Percentiles rank a stretch among this genome's conserved stretches.
Conservation (phyloP, 2,797 vertebrate genomes). For the Carapus acus region DNA sequence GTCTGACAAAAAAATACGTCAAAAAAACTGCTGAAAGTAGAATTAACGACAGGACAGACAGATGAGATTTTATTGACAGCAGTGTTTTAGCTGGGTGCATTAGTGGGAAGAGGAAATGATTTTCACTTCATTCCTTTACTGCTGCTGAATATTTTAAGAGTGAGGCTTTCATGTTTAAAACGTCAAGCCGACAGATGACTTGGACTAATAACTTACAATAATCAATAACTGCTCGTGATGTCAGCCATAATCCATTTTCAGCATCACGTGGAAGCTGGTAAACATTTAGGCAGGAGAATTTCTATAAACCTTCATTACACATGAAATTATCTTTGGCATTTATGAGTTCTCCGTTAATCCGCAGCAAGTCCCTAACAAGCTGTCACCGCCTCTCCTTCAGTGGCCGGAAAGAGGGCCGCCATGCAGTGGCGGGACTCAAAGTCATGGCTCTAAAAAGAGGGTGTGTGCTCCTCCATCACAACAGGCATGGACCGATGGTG, state of each 20-base stretch:
- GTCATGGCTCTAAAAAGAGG: too few species aligned
- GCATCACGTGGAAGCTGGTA: neutral
- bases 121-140: conserved; percentile 51
- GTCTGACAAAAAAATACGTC: too few species aligned
- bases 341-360: neutral
- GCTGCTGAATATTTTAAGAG: conserved; percentile 54
- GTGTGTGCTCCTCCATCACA: too few species aligned
- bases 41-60: conserved; percentile 23
- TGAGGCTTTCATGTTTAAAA: conserved; percentile 48
- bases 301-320: conserved; percentile 9
- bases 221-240: conserved; percentile 37
- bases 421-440: too few species aligned
- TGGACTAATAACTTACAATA: conserved; percentile 34
- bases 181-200: neutral
- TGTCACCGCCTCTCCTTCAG: too few species aligned
- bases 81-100: conserved; percentile 23
- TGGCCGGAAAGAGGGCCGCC: too few species aligned
- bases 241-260: conserved; percentile 28
- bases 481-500: too few species aligned
- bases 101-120: conserved; percentile 49
- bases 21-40: conserved; percentile 29
- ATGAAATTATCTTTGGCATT: neutral
- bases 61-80: conserved; percentile 41
- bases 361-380: too few species aligned
- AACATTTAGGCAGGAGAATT: neutral